phyloP scores from a whole-genome alignment of 1,140 invertebrate genomes.

The Orchestia grillus region DNA sequence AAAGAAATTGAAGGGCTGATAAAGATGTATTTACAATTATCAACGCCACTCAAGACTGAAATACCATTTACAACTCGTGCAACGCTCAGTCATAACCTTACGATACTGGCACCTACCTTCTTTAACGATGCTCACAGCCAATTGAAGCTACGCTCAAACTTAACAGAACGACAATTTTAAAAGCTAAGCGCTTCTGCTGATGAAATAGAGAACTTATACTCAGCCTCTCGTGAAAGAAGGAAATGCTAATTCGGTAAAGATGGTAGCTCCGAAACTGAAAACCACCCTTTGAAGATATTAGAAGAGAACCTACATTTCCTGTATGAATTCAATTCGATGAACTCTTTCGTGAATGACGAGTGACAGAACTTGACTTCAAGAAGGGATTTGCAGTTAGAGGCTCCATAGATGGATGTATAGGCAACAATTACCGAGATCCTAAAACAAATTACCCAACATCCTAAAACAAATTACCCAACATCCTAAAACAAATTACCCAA shows the following conservation, averaged over 20 bases:
- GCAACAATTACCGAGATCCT: neutral
- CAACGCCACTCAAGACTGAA: neutral
- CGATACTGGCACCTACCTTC: neutral
- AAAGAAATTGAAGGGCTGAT: neutral
- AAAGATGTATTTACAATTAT: neutral
- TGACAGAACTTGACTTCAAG: neutral
- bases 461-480: neutral
- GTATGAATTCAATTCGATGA: neutral
- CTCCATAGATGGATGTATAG: neutral
- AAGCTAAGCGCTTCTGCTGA: neutral
- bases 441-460: neutral
- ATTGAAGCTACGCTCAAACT: neutral
- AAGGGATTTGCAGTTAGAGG: neutral
- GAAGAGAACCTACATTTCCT: neutral
- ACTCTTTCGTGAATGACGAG: neutral
- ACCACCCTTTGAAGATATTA: neutral
- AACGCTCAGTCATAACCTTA: neutral
- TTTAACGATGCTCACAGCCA: neutral
- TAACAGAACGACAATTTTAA: neutral
- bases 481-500: neutral
- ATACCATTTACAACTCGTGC: neutral
- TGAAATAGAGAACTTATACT: neutral
- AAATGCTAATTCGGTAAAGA: neutral
- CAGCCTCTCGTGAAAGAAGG: neutral
- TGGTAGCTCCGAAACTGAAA: neutral